phyloP scores from a whole-genome alignment of 2,113 vertebrate genomes.

The Thamnophis sirtalis region DNA sequence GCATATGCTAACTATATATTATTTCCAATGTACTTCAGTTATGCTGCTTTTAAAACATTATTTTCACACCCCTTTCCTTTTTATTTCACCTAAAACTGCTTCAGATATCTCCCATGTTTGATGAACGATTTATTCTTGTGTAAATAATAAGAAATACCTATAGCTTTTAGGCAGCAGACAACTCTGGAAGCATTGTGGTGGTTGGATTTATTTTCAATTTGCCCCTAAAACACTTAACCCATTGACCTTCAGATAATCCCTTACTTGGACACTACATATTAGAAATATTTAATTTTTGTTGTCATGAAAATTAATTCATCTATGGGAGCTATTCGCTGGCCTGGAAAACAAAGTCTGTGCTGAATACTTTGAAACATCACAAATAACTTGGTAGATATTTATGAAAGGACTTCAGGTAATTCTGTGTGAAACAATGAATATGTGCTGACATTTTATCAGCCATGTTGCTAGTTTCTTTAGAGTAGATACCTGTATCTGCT shows the following conservation, averaged over 20 bases:
- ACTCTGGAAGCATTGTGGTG: background rate
- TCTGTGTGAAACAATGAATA: background rate
- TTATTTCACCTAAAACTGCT: background rate
- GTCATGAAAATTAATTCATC: background rate
- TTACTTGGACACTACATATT: background rate
- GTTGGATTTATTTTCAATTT: background rate
- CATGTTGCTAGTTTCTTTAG: background rate
- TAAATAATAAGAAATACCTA: background rate
- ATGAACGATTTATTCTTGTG: background rate
- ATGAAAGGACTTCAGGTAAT: background rate
- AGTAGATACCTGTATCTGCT: constrained; percentile 19
- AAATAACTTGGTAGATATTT: background rate
- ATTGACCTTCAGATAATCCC: background rate
- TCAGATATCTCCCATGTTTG: background rate
- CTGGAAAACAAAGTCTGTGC: background rate
- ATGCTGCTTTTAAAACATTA: constrained; percentile 1
- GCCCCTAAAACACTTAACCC: background rate
- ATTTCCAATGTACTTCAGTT: constrained; percentile 1
- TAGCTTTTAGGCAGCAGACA: background rate
- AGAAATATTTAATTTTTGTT: background rate
- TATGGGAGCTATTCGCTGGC: background rate
- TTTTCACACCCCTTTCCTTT: background rate
- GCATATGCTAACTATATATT: constrained; percentile 8
- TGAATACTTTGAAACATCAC: background rate
- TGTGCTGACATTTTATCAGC: background rate